Evolutionary conservation across 2,113 vertebrate genomes (phyloP).

Genomic region (Platycercus adscitus): DNA sequence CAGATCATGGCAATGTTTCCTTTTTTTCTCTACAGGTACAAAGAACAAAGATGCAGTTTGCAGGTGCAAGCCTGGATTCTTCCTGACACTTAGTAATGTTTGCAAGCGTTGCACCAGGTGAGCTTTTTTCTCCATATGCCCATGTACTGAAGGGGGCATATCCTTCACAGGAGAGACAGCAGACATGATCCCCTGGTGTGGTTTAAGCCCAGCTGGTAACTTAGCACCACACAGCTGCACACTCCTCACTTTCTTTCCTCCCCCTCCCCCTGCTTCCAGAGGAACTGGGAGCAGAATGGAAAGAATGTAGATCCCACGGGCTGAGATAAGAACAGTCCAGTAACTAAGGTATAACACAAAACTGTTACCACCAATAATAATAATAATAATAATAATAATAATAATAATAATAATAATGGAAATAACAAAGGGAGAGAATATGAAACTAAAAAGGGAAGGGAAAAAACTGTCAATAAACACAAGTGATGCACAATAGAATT

Average conservation of each 20-base stretch:
- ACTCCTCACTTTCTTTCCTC: not conserved
- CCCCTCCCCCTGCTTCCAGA: not conserved
- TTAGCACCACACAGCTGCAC: not conserved
- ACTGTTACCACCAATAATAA: not conserved
- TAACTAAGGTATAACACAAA: not conserved
- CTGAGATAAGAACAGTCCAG: not conserved
- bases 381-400: not conserved
- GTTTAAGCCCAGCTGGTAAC: not conserved
- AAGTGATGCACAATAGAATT: not conserved
- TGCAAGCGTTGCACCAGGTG: constrained; percentile 67
- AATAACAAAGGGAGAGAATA: not conserved
- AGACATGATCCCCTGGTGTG: not conserved
- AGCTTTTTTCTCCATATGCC: not conserved
- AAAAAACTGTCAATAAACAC: not conserved
- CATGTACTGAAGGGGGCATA: not conserved
- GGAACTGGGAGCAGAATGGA: not conserved
- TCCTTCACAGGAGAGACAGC: not conserved
- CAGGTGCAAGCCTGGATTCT: constrained; percentile 34
- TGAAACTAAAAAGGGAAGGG: not conserved
- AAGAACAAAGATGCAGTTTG: constrained; percentile 51
- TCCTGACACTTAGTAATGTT: not conserved
- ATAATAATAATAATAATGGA: not conserved
- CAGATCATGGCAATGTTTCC: not conserved
- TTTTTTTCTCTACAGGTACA: constrained; percentile 28
- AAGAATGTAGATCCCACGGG: not conserved